These are phyloP conservation scores for Dysidea cf. avara DNA, from an alignment of 37 sponge, comb jelly and placozoan species.

Conservation along the genomic window DNA sequence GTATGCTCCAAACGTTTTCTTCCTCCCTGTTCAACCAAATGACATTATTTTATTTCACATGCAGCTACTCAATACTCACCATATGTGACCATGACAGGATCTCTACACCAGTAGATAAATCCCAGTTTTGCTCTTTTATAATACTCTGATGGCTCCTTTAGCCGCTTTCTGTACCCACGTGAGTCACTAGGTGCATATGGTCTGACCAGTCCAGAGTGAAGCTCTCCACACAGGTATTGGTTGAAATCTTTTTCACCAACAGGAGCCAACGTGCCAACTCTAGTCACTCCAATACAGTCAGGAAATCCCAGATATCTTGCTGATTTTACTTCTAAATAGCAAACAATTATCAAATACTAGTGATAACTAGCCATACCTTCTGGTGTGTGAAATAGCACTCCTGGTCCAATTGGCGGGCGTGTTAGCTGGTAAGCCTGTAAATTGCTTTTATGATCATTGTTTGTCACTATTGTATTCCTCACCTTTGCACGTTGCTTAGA, in stretches of 20 bases:
- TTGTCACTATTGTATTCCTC: neutral
- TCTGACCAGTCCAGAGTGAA: slow-evolving; percentile 40
- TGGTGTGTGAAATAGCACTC: slow-evolving; percentile 31
- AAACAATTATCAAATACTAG: neutral
- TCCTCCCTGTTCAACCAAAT: neutral
- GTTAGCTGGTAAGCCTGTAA: slow-evolving; percentile 55
- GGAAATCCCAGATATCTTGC: neutral
- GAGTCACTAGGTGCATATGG: slow-evolving; percentile 35
- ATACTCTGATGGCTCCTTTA: slow-evolving; percentile 10
- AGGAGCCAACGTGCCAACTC: slow-evolving; percentile 47
- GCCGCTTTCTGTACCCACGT: slow-evolving; percentile 9
- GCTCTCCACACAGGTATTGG: slow-evolving; percentile 11
- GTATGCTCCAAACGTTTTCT: slow-evolving; percentile 32
- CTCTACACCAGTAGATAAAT: slow-evolving; percentile 46
- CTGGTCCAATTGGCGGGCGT: slow-evolving; percentile 38
- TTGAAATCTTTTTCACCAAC: slow-evolving; percentile 49
- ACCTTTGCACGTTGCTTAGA: slow-evolving; percentile 59
- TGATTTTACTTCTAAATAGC: neutral
- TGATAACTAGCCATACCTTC: slow-evolving; percentile 17
- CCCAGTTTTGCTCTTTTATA: slow-evolving; percentile 56
- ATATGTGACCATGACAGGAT: neutral
- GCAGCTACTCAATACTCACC: no score
- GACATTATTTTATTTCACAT: no score
- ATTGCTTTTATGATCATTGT: neutral
- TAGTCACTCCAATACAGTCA: neutral